phyloP scores from a whole-genome alignment of 2,888 invertebrate genomes.

The Glaucopsyche alexis region DNA sequence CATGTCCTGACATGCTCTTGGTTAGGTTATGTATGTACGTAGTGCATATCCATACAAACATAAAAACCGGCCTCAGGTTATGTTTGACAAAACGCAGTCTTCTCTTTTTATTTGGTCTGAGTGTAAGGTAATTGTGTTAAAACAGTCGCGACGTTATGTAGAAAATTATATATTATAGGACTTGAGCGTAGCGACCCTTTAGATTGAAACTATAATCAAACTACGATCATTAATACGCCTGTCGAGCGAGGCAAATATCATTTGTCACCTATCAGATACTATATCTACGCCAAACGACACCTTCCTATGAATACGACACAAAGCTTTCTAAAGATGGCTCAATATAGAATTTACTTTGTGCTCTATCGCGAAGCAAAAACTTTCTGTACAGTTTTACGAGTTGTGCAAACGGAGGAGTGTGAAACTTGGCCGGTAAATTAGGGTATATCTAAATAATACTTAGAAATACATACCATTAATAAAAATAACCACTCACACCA shows the following conservation, averaged over 20 bases:
- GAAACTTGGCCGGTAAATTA: too few relatives aligned
- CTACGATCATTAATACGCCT: constrained; percentile 22
- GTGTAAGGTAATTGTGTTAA: neutral
- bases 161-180: neutral
- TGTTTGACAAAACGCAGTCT: too few relatives aligned
- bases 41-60: too few relatives aligned
- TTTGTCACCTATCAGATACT: constrained; percentile 20
- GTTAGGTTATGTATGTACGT: too few relatives aligned
- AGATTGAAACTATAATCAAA: constrained; percentile 25
- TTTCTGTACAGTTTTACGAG: neutral
- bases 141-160: neutral
- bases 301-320: neutral
- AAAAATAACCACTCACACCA: too few relatives aligned
- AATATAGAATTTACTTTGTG: neutral
- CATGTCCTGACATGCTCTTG: too few relatives aligned
- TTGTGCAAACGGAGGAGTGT: too few relatives aligned
- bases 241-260: constrained; percentile 17
- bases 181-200: constrained; percentile 2
- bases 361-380: neutral
- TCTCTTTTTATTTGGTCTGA: too few relatives aligned
- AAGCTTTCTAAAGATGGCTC: neutral
- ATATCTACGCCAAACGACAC: neutral
- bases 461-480: too few relatives aligned
- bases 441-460: too few relatives aligned
- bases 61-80: too few relatives aligned